phyloP scores from a whole-genome alignment of 37 sponge, comb jelly and placozoan species.

The Chondrosia reniformis region DNA sequence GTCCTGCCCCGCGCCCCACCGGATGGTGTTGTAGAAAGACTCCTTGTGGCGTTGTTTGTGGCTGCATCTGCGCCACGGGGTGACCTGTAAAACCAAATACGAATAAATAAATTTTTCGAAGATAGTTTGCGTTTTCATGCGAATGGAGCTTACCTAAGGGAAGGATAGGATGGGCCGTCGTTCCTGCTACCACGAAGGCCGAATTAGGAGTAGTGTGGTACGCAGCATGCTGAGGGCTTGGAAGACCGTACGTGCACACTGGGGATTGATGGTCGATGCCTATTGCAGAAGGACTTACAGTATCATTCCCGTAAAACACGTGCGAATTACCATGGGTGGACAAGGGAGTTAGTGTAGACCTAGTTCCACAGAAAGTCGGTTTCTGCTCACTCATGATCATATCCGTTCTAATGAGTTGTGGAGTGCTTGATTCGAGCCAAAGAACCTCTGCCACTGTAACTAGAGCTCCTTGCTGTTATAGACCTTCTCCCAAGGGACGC shows the following conservation, averaged over 20 bases:
- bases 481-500: slow-evolving; percentile 12
- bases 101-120: neutral
- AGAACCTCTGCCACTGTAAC: neutral
- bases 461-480: neutral
- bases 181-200: slow-evolving; percentile 37
- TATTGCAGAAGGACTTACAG: neutral
- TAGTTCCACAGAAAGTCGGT: neutral
- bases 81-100: neutral
- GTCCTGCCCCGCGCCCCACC: neutral
- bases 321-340: neutral
- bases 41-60: slow-evolving; percentile 5
- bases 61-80: slow-evolving; percentile 14
- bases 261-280: neutral
- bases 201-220: slow-evolving; percentile 18
- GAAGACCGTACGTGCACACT: neutral
- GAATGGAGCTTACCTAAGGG: slow-evolving; percentile 35
- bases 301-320: neutral
- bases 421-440: neutral
- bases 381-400: slow-evolving; percentile 29
- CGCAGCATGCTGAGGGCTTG: neutral
- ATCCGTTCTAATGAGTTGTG: neutral
- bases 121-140: neutral
- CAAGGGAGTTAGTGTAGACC: neutral
- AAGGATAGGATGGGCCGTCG: slow-evolving; percentile 45
- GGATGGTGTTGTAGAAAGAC: slow-evolving; percentile 20